Conservation (phyloP, 2,113 vertebrate genomes). For the Calypte anna region DNA sequence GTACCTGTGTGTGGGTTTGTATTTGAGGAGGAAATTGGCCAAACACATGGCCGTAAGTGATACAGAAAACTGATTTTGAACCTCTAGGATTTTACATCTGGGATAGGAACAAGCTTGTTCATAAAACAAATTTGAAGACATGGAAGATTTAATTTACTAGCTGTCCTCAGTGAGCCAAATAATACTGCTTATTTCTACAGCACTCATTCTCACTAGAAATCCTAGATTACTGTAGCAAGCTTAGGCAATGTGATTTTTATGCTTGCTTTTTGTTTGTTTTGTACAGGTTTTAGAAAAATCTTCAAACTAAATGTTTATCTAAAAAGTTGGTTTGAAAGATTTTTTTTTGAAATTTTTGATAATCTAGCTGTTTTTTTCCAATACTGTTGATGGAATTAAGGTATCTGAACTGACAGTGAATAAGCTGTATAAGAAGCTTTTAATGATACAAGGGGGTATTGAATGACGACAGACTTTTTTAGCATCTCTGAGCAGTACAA, state of each 20-base stretch:
- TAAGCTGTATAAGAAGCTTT: slow-evolving; percentile 18
- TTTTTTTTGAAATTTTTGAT: background rate
- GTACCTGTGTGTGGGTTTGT: background rate
- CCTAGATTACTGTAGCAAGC: slow-evolving; percentile 34
- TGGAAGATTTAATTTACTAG: slow-evolving; percentile 4
- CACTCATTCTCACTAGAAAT: slow-evolving; percentile 21
- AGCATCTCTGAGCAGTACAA: slow-evolving; percentile 48
- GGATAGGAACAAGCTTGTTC: background rate
- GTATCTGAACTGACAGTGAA: slow-evolving; percentile 11
- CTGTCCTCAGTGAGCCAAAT: background rate
- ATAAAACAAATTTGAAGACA: background rate
- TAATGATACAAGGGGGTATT: slow-evolving; percentile 6
- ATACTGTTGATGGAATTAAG: slow-evolving; percentile 41
- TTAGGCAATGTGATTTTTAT: background rate
- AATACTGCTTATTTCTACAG: slow-evolving; percentile 28
- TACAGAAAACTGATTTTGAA: background rate
- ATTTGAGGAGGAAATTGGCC: background rate
- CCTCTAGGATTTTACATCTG: background rate
- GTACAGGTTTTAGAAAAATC: background rate
- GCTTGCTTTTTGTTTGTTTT: background rate
- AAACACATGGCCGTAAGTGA: background rate
- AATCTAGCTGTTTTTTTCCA: background rate
- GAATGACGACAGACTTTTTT: slow-evolving; percentile 60
- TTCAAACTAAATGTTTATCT: background rate
- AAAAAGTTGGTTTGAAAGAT: background rate